Evolutionary conservation across 1,140 invertebrate species (phyloP), one percentile per base, ranked within the genome.

Genomic region (Aphidius ervi): DNA sequence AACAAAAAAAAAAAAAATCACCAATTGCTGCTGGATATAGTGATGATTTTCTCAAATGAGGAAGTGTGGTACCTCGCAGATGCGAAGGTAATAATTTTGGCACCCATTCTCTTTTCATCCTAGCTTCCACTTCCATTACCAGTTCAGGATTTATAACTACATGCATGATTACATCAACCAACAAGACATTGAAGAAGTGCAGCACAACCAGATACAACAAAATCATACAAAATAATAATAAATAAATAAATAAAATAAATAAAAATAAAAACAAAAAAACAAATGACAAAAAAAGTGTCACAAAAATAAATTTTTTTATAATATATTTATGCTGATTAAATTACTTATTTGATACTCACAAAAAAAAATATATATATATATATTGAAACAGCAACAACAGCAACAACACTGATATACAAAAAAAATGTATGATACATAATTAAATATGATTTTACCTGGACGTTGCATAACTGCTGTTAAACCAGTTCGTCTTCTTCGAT

Each of bases 91-190:
- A 82, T 63, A 87, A 82, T 57, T 86, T 86, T 52, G 88, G 88
- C 55, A 88, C 77, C 72, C 90, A 89, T 74, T 88, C 85, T 67
- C 91, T 84, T 72, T 92, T 90, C 91, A 94, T 94, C 72, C 92
- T 85, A 73, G 88, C 88, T 83, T 93, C 91, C 62, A 93, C 91
- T 75, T 93, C 91, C 83, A 89, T 87, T 67, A 92, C 87, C 74
- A 93, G 81, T 76, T 94, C 90, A 64, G 89, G 89, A 76, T 89
- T 91, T 81, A 93, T 91, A 71, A 91, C 91, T 92, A 79, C 78
- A 79, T 79, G 77, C 78, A 78, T 74, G 73, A 16, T 46, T 62
- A 42, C 73, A 75, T 69, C 74, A 77, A 76, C 74, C 76, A 76
- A 75, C 42, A 64, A 58, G 62, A 70, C 71, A 68, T 70, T 67